phyloP scores from a whole-genome alignment of 2,888 invertebrate genomes.

The Drosophila limbata region DNA sequence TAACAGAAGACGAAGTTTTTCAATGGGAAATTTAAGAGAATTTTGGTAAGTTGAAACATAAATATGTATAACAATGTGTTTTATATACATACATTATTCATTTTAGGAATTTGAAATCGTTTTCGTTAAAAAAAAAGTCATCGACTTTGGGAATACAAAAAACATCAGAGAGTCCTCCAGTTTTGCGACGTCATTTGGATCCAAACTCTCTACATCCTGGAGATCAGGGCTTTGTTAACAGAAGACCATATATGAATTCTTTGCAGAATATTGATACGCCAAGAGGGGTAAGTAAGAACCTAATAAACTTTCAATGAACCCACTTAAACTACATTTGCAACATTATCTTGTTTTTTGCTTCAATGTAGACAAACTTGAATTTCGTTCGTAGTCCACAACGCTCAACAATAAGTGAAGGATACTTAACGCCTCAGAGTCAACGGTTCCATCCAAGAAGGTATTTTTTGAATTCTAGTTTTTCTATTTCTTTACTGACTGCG shows the following conservation, averaged over 20 bases:
- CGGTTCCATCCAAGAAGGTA: constrained; percentile 76
- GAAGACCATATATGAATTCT: constrained; percentile 76
- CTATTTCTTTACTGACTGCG: neutral
- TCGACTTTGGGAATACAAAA: constrained; percentile 85
- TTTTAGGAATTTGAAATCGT: constrained; percentile 83
- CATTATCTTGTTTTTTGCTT: neutral
- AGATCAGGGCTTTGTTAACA: neutral
- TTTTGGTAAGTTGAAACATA: constrained; percentile 87
- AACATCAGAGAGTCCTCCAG: constrained; percentile 85
- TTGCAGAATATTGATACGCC: constrained; percentile 78
- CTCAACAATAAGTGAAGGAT: constrained; percentile 78
- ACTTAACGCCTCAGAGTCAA: constrained; percentile 87
- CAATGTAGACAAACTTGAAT: constrained; percentile 66
- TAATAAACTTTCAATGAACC: neutral
- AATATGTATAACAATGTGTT: too few relatives aligned
- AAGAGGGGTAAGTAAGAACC: constrained; percentile 61
- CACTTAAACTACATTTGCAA: neutral
- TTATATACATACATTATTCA: neutral
- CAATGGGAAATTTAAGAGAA: constrained; percentile 87
- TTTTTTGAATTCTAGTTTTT: neutral
- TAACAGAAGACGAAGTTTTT: constrained; percentile 87
- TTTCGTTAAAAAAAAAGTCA: constrained; percentile 84
- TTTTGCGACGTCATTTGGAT: constrained; percentile 66
- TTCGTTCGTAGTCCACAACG: constrained; percentile 28
- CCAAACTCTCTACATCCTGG: constrained; percentile 21